A percentile compares a stretch with the other conserved stretches of the same genome.
phyloP scores from a whole-genome alignment of 2,797 vertebrate genomes.

The Lithobates pipiens region DNA sequence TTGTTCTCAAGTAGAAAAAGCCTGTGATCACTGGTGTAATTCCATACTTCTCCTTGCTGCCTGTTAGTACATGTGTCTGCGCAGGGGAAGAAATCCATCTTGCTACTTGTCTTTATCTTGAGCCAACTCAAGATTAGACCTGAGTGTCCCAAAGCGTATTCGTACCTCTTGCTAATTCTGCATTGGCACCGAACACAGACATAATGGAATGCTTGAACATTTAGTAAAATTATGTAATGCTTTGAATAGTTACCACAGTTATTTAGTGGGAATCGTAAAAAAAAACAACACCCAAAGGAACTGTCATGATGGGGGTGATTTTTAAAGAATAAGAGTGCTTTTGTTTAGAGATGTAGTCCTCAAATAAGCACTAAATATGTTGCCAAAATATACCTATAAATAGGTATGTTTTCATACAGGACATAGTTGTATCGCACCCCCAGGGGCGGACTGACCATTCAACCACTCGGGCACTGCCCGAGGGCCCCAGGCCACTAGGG shows the following conservation, averaged over 20 bases:
- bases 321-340: background rate
- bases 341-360: background rate
- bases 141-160: background rate
- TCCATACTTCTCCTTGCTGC: constrained; percentile 42
- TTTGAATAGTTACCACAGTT: background rate
- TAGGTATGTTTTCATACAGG: too few relatives aligned
- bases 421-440: background rate
- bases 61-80: constrained; percentile 48
- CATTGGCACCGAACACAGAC: background rate
- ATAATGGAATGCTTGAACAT: background rate
- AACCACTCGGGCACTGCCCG: too few relatives aligned
- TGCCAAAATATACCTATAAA: background rate
- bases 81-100: constrained; percentile 42
- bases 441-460: too few relatives aligned
- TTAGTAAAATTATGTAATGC: background rate
- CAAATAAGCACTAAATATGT: background rate
- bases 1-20: constrained; percentile 43
- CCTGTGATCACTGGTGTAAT: constrained; percentile 53
- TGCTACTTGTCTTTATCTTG: constrained; percentile 33
- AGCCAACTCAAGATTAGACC: constrained; percentile 35
- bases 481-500: too few relatives aligned
- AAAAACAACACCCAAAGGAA: background rate
- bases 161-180: constrained; percentile 6
- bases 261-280: background rate
- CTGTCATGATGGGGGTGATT: background rate